Conservation (phyloP, 2,888 invertebrate genomes). For the Spodoptera exigua region DNA sequence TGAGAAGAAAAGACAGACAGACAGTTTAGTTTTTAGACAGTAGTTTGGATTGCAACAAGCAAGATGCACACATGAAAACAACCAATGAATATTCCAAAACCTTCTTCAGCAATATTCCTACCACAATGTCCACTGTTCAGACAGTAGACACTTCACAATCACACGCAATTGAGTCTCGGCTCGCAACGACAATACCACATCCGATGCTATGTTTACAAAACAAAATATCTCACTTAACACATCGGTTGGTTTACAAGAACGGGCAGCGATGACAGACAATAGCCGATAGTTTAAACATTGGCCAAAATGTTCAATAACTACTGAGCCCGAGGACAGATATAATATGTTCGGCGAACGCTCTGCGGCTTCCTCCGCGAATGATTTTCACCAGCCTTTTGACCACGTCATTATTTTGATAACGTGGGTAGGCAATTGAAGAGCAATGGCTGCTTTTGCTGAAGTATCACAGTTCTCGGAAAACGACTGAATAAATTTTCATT, state of each 20-base stretch:
- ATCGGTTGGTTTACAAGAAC: constrained; percentile 49
- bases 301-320: constrained; percentile 41
- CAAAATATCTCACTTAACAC: constrained; percentile 54
- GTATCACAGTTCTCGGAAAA: neutral
- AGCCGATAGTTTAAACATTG: constrained; percentile 61
- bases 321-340: constrained; percentile 49
- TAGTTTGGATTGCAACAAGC: no score
- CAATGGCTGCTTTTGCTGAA: constrained; percentile 20
- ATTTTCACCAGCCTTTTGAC: constrained; percentile 38
- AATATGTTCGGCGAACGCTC: constrained; percentile 43
- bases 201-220: constrained; percentile 47
- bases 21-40: no score
- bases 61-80: no score
- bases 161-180: constrained; percentile 20
- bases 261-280: constrained; percentile 64
- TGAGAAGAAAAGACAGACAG: no score
- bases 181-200: constrained; percentile 34
- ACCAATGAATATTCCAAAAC: neutral
- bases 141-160: constrained; percentile 1
- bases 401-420: constrained; percentile 12
- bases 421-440: constrained; percentile 20
- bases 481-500: no score
- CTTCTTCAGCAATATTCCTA: no score
- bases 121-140: no score
- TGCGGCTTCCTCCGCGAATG: constrained; percentile 45